phyloP scores from a whole-genome alignment of 2,888 invertebrate genomes.

The Lasioglossum villosulum region DNA sequence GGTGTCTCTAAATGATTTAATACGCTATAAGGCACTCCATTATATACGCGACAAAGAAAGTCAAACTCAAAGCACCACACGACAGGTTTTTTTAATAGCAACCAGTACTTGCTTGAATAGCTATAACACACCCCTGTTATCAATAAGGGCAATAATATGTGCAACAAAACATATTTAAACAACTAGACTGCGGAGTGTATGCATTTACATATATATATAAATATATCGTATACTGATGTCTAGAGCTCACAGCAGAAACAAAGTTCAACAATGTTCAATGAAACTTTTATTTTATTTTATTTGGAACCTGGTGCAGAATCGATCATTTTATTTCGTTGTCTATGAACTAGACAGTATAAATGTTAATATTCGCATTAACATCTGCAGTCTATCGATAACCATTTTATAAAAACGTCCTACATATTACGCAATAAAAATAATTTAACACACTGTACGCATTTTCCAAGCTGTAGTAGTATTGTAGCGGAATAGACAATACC shows the following conservation, averaged over 20 bases:
- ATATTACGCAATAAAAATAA: conserved; percentile 44
- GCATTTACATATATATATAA: neutral
- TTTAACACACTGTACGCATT: conserved; percentile 28
- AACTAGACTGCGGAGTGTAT: neutral
- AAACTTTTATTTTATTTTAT: neutral
- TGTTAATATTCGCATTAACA: neutral
- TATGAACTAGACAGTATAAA: neutral
- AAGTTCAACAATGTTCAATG: neutral
- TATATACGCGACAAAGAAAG: neutral
- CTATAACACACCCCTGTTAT: conserved; percentile 37
- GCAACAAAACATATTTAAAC: conserved; percentile 27
- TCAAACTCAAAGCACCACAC: conserved; percentile 25
- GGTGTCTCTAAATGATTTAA: neutral
- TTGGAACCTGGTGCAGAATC: neutral
- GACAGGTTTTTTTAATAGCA: conserved; percentile 22
- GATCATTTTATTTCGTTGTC: neutral
- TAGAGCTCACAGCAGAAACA: neutral
- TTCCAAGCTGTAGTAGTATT: neutral
- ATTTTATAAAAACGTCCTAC: conserved; percentile 52
- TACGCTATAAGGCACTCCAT: neutral
- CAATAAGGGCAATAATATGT: conserved; percentile 22
- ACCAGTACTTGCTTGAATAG: conserved; percentile 35
- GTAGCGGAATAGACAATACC: conserved; percentile 39
- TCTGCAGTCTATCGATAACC: conserved; percentile 21
- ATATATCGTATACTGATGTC: neutral